Base-by-base conservation (phyloP, 1,140 invertebrate genomes). In the Meloidogyne hapla region DNA sequence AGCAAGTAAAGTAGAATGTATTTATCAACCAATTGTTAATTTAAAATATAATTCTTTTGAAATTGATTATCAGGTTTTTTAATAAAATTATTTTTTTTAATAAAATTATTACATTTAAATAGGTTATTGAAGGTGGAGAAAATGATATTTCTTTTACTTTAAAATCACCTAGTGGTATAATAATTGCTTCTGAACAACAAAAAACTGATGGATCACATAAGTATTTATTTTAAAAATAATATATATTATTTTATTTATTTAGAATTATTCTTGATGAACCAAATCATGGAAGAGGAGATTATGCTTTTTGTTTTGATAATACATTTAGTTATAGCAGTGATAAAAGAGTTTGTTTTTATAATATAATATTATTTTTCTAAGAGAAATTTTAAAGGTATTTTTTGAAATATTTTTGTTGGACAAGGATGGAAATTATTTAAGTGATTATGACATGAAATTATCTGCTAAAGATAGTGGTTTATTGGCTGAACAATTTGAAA, bases 221-320 rank as follows among this genome's bases (percentile, higher is more conserved):
- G 87, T 87, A 84, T 78, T 80, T 28, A 18, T 61, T 70, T 77
- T 63, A 68, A 40, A 42, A n/a, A 56, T 21, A n/a, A 8, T n/a
- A n/a, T n/a, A n/a, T 13, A 33, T 33, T 74, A 68, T 40, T 62
- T 6, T 6, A 33, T 33, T 6, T 33, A 1, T 21, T 56, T 56
- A 56, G 74, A 73, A 69, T 83, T 33, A 38, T 71, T 28, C 42
- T 83, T 28, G 69, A 76, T 28, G 73, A 80, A 38, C 72, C 79
- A 13, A 28, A 80, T 21, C 73, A 81, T 45, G 77, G 81, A 63
- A 18, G 69, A 63, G 89, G 89, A 40, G 88, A 88, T 73, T 89
- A 89, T 79, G 84, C 85, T 69, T 78, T 89, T 13, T 89, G 89
- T 67, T 87, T 89, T 79, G 89, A 89, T 77, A 89, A 89, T 74